Evolutionary conservation across 2,888 invertebrate genomes (phyloP).

Genomic region (Orchesella flavescens): DNA sequence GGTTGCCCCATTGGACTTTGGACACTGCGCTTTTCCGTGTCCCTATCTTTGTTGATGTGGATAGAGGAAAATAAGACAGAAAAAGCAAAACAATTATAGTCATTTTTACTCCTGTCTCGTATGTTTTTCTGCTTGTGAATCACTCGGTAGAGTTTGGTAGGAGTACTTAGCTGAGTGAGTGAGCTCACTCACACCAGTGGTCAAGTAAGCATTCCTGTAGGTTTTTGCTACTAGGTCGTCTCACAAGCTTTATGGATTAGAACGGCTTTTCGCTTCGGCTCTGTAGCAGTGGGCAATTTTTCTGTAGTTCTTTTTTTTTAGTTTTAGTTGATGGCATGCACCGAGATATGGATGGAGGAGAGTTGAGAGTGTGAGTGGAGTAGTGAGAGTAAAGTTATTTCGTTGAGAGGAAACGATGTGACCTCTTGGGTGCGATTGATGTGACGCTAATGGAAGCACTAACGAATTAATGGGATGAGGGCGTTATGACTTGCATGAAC

Average conservation of each 20-base stretch:
- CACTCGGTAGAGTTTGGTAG: neutral
- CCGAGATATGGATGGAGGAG: neutral
- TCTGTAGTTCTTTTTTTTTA: constrained; percentile 9
- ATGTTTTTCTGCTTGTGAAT: constrained; percentile 10
- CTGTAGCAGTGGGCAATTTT: neutral
- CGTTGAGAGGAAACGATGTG: constrained; percentile 41
- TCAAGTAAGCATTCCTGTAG: constrained; percentile 48
- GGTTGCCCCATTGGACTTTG: constrained; percentile 7
- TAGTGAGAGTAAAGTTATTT: constrained; percentile 20
- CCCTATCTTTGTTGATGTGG: neutral
- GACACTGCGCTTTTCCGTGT: neutral
- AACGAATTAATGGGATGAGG: constrained; percentile 62
- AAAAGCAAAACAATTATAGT: constrained; percentile 49
- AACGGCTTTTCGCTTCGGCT: constrained; percentile 16
- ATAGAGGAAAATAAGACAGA: constrained; percentile 1
- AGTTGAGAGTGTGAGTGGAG: constrained; percentile 17
- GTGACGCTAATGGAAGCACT: constrained; percentile 63
- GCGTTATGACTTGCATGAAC: constrained; percentile 57
- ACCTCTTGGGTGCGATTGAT: constrained; percentile 63
- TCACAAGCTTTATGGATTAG: constrained; percentile 41
- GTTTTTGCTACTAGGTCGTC: constrained; percentile 17
- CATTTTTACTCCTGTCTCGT: constrained; percentile 37
- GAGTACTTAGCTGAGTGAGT: neutral
- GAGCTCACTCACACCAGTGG: constrained; percentile 49
- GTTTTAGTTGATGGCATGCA: neutral